A percentile compares a stretch with the other conserved stretches of the same genome.
Evolutionary conservation across 2,113 vertebrate genomes (phyloP).

Genomic region (Protobothrops flavoviridis): DNA sequence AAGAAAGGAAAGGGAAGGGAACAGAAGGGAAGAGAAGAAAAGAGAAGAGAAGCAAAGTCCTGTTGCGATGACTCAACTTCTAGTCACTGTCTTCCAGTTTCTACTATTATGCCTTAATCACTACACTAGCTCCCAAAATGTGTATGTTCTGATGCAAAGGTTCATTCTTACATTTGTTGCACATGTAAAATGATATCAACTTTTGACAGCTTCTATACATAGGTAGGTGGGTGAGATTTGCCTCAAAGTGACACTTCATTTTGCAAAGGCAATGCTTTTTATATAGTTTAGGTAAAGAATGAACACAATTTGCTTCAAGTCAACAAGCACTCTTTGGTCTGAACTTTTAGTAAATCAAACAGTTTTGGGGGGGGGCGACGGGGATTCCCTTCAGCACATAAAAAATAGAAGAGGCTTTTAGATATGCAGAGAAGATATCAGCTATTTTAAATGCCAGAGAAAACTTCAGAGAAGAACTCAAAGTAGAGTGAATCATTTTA

Average conservation of each 20-base stretch:
- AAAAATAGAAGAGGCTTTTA: neutral
- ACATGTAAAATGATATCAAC: neutral
- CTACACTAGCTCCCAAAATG: no score
- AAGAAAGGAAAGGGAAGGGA: no score
- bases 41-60: no score
- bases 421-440: neutral
- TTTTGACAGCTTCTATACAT: neutral
- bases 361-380: neutral
- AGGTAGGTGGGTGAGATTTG: neutral
- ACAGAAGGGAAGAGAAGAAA: no score
- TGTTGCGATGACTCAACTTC: no score
- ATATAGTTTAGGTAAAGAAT: neutral
- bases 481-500: neutral
- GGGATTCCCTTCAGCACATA: neutral
- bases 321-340: neutral
- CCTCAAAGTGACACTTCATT: neutral
- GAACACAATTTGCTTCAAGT: neutral
- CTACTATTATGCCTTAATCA: no score
- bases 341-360: neutral
- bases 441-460: neutral
- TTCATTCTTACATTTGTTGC: neutral
- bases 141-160: neutral
- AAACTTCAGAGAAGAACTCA: neutral
- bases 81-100: no score
- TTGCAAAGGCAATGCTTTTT: neutral